Percentiles rank a stretch among this genome's conserved stretches.
Conservation (phyloP, 2,888 invertebrate genomes). For the Agrochola macilenta region DNA sequence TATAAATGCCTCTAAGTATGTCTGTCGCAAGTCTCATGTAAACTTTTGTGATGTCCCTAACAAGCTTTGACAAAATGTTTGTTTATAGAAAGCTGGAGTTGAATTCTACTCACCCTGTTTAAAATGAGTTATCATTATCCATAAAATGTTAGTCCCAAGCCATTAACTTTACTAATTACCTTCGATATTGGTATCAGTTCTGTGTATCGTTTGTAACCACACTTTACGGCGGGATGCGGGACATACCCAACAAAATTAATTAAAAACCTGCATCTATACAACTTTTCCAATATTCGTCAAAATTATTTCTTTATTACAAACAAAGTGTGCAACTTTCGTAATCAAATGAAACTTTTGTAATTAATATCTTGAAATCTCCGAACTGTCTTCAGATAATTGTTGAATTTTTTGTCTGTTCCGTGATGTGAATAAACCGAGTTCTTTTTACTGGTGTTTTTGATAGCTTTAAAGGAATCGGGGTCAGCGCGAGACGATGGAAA, state of each 20-base stretch:
- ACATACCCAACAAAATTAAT: conserved; percentile 51
- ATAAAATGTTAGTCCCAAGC: not conserved
- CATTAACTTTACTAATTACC: conserved; percentile 3
- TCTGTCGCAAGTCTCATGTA: not conserved
- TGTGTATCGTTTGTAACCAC: conserved; percentile 9
- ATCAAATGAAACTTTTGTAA: conserved; percentile 67
- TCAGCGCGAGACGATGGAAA: conserved; percentile 32
- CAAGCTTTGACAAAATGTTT: not conserved
- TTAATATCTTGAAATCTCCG: conserved; percentile 59
- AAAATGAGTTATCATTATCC: not conserved
- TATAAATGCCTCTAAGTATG: not conserved
- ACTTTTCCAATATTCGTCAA: conserved; percentile 66
- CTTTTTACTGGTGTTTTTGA: conserved; percentile 36
- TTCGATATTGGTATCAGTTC: not conserved
- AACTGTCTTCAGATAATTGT: conserved; percentile 58
- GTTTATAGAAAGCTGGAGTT: not conserved
- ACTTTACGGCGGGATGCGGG: conserved; percentile 9
- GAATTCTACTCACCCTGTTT: not conserved
- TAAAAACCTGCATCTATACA: conserved; percentile 52
- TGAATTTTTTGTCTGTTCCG: conserved; percentile 42
- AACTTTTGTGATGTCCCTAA: not conserved
- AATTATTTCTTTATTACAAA: conserved; percentile 60
- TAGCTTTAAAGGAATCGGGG: conserved; percentile 41
- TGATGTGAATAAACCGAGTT: conserved; percentile 41
- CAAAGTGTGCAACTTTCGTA: conserved; percentile 65